phyloP scores from a whole-genome alignment of 2,888 invertebrate genomes.

The Sphaerophoria taeniata region DNA sequence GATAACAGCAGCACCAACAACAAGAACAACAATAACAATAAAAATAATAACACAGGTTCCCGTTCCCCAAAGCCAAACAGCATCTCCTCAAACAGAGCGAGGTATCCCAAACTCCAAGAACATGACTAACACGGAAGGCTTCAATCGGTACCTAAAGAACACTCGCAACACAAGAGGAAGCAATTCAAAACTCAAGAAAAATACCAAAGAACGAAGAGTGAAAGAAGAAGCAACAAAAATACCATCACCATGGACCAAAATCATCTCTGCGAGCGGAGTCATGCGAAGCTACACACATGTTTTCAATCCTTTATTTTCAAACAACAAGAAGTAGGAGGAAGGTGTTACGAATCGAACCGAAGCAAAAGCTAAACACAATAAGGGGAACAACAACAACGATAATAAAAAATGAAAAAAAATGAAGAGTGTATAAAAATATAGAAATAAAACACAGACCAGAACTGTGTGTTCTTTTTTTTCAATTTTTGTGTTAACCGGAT shows the following conservation, averaged over 20 bases:
- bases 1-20: constrained; percentile 32
- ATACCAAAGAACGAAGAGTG: constrained; percentile 43
- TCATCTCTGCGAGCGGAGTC: constrained; percentile 5
- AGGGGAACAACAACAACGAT: not conserved
- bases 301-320: not conserved
- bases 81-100: constrained; percentile 11
- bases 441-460: constrained; percentile 38
- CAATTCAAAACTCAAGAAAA: constrained; percentile 46
- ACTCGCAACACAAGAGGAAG: constrained; percentile 49
- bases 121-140: constrained; percentile 65
- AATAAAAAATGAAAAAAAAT: not conserved
- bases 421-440: constrained; percentile 49
- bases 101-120: constrained; percentile 46
- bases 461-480: constrained; percentile 3
- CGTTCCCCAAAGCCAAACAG: constrained; percentile 23
- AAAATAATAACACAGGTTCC: constrained; percentile 72
- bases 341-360: constrained; percentile 54
- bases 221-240: constrained; percentile 61
- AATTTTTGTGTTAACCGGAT: constrained; percentile 67
- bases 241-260: constrained; percentile 58
- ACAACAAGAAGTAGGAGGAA: constrained; percentile 21
- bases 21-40: constrained; percentile 70
- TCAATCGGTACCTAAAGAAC: constrained; percentile 31
- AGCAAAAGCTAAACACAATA: constrained; percentile 46
- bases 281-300: constrained; percentile 25